These are phyloP conservation scores for Megaceryle maxima DNA, from an alignment of 2,113 vertebrate species.

Conservation along the genomic window DNA sequence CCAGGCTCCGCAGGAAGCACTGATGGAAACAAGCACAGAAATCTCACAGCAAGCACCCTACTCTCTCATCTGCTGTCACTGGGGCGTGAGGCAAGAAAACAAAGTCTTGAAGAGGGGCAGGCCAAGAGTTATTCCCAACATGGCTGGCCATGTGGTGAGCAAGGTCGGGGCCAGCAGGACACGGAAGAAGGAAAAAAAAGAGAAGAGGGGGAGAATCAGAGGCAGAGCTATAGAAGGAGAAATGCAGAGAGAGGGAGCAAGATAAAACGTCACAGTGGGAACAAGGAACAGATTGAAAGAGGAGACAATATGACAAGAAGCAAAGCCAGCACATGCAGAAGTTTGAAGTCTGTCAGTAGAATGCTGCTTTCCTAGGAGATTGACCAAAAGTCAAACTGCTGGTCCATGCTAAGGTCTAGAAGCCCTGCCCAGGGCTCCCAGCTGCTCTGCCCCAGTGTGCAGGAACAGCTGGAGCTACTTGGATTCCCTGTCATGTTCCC, in stretches of 20 bases:
- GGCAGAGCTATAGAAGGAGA: not conserved
- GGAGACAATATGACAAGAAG: not conserved
- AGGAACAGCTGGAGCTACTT: not conserved
- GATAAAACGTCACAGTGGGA: not conserved
- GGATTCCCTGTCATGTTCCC: not conserved
- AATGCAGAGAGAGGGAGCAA: not conserved
- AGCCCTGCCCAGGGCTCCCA: not conserved
- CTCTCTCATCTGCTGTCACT: not conserved
- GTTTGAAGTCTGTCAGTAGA: not conserved
- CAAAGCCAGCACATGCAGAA: not conserved
- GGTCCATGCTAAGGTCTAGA: not conserved
- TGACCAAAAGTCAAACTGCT: not conserved
- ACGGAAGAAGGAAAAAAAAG: not conserved
- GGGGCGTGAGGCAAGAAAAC: not conserved
- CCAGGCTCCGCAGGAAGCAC: constrained; percentile 3
- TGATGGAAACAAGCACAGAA: constrained; percentile 3
- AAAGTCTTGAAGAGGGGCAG: not conserved
- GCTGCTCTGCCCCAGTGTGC: not conserved
- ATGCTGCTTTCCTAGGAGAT: not conserved
- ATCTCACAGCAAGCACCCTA: not conserved
- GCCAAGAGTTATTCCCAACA: not conserved
- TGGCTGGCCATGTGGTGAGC: not conserved
- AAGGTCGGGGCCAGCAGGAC: not conserved
- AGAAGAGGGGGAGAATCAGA: not conserved
- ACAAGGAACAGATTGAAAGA: not conserved